These are phyloP conservation scores for Drosophila pseudotakahashii DNA, from an alignment of 2,888 invertebrate genomes.

Conservation along the genomic window DNA sequence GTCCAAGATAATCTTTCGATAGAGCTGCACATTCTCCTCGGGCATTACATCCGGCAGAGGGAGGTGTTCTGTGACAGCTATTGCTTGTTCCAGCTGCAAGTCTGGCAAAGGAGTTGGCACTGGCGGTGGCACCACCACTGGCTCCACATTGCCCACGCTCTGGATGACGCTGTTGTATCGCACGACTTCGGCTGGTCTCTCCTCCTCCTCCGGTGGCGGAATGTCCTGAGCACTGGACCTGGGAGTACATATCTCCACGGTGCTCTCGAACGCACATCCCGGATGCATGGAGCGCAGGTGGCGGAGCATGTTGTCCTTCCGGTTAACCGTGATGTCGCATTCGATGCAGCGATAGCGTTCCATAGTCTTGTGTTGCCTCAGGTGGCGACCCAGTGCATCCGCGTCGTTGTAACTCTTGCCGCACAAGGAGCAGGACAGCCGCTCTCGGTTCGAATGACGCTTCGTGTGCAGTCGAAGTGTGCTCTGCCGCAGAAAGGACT, in stretches of 20 bases:
- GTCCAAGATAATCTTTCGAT: constrained; percentile 63
- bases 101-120: not conserved
- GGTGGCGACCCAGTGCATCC: constrained; percentile 89
- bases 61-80: not conserved
- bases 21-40: constrained; percentile 67
- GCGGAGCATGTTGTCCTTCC: constrained; percentile 91
- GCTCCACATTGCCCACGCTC: constrained; percentile 82
- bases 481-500: constrained; percentile 86
- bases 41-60: constrained; percentile 42
- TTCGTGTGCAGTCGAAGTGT: constrained; percentile 86
- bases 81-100: constrained; percentile 8
- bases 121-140: constrained; percentile 50
- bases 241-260: constrained; percentile 55
- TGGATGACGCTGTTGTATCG: constrained; percentile 81
- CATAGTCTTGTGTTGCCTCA: constrained; percentile 80
- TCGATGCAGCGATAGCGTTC: constrained; percentile 88
- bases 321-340: constrained; percentile 89
- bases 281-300: constrained; percentile 92
- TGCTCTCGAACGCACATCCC: constrained; percentile 75
- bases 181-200: constrained; percentile 45
- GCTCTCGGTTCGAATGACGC: constrained; percentile 85
- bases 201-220: not conserved
- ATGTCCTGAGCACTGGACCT: not conserved
- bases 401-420: constrained; percentile 88
- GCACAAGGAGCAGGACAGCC: constrained; percentile 88